Conservation (phyloP, 2,113 vertebrate species). For the Aldabrachelys gigantea region DNA sequence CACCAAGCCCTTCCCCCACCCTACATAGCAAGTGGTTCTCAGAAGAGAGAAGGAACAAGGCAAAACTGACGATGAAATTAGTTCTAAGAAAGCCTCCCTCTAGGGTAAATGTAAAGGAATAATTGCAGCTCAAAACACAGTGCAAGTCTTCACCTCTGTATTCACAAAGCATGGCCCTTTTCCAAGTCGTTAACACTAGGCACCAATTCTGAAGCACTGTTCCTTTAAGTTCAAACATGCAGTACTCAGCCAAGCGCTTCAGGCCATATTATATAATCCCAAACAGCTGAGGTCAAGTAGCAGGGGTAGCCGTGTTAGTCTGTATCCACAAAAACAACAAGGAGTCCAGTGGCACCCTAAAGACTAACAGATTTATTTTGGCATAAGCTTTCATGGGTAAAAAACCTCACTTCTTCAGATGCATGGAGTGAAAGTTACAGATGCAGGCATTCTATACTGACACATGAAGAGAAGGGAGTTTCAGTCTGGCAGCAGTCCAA, state of each 20-base stretch:
- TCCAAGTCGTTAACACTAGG: neutral
- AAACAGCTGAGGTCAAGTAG: neutral
- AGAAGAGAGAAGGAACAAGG: neutral
- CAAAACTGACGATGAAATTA: fast-evolving
- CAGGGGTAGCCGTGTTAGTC: too few relatives aligned
- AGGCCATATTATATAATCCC: neutral
- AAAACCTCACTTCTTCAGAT: too few relatives aligned
- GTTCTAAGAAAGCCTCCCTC: fast-evolving
- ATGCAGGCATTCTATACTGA: too few relatives aligned
- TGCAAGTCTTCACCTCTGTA: fast-evolving
- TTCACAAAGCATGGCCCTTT: neutral
- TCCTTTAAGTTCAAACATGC: neutral
- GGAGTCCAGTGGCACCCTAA: too few relatives aligned
- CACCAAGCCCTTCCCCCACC: neutral
- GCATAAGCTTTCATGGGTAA: too few relatives aligned
- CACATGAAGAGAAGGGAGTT: too few relatives aligned
- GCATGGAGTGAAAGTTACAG: too few relatives aligned
- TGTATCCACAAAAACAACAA: too few relatives aligned
- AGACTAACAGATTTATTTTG: too few relatives aligned
- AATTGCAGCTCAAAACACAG: fast-evolving
- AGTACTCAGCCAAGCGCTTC: neutral
- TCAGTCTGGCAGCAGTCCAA: neutral
- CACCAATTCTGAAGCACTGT: neutral
- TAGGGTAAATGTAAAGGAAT: fast-evolving
- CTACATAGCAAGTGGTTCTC: neutral